These are phyloP conservation scores for Daboia siamensis DNA, from an alignment of 2,113 vertebrate species.

Conservation along the genomic window DNA sequence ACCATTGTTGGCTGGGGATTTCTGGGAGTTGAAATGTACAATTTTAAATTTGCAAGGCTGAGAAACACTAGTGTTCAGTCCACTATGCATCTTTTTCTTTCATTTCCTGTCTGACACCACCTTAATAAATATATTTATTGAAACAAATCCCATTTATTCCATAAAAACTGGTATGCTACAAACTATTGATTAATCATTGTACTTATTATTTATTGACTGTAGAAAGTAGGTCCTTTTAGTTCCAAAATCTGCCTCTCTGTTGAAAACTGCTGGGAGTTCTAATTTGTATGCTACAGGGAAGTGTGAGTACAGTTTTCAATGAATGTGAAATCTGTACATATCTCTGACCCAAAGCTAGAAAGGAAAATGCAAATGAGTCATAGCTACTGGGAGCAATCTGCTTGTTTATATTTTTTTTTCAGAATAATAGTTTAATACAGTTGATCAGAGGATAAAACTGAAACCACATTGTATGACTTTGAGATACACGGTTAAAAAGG, in stretches of 20 bases:
- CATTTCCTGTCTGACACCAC: background rate
- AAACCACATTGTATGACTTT: background rate
- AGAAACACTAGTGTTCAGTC: background rate
- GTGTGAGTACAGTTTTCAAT: background rate
- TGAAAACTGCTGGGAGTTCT: background rate
- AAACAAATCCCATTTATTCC: conserved; percentile 6
- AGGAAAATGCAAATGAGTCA: background rate
- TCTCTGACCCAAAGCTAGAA: background rate
- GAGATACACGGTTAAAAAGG: background rate
- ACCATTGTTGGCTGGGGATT: background rate
- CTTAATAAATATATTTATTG: background rate
- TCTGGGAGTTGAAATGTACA: too few relatives aligned
- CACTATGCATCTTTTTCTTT: background rate
- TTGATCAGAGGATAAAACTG: background rate
- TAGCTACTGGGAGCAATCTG: background rate
- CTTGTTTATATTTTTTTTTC: background rate
- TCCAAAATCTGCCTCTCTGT: background rate
- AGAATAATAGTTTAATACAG: background rate
- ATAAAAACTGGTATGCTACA: background rate
- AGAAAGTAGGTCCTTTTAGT: background rate
- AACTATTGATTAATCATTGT: background rate
- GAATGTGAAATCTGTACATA: background rate
- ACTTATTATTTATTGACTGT: background rate
- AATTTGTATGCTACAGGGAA: background rate
- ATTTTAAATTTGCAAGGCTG: too few relatives aligned